Conservation (phyloP, 2,113 vertebrate species). For the Anser cygnoides region DNA sequence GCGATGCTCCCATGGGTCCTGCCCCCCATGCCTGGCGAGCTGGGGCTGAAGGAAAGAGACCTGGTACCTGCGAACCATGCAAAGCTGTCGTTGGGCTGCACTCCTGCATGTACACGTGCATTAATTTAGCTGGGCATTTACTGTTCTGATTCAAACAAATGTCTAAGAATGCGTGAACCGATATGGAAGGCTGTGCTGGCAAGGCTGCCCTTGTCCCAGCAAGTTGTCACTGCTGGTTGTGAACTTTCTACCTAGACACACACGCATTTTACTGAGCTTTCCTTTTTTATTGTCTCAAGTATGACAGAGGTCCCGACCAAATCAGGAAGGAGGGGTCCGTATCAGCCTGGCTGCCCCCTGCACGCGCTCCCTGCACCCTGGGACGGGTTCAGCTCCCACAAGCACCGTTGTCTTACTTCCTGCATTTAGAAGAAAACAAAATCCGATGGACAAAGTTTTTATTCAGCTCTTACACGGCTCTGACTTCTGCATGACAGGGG, state of each 20-base stretch:
- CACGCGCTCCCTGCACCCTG: rapidly evolving
- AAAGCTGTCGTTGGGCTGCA: rapidly evolving
- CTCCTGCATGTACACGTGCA: rapidly evolving
- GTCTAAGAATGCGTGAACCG: background rate
- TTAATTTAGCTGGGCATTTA: background rate
- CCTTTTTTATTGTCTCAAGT: rapidly evolving
- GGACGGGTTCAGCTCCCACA: background rate
- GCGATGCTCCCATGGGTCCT: rapidly evolving
- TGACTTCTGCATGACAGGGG: background rate
- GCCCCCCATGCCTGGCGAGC: background rate
- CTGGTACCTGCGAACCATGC: rapidly evolving
- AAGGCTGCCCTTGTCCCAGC: rapidly evolving
- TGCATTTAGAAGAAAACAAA: background rate
- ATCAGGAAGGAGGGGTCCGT: rapidly evolving
- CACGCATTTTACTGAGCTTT: background rate
- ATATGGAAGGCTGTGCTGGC: too few relatives aligned
- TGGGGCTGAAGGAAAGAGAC: background rate
- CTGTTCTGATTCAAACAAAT: background rate
- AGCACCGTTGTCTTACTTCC: rapidly evolving
- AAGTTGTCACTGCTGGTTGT: rapidly evolving
- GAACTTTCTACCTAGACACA: background rate
- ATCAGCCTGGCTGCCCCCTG: background rate
- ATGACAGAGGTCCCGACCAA: background rate
- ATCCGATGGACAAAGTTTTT: background rate
- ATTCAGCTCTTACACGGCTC: background rate